Evolutionary conservation across 2,888 invertebrate genomes (phyloP).

Genomic region (Leuctra nigra): DNA sequence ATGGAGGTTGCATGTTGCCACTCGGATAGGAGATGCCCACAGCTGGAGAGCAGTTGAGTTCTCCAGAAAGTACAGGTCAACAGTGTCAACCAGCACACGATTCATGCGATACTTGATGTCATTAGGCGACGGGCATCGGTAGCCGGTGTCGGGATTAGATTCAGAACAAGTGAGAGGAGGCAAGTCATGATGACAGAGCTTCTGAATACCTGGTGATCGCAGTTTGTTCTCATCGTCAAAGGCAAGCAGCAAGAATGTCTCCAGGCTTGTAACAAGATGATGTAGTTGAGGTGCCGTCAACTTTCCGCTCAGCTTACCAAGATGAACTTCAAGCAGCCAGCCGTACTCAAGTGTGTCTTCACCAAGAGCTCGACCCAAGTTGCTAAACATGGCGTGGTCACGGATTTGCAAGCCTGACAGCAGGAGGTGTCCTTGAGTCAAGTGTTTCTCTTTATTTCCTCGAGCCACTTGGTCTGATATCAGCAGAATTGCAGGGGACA

Average conservation of each 20-base stretch:
- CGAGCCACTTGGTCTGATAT: slow-evolving; percentile 67
- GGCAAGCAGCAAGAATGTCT: slow-evolving; percentile 79
- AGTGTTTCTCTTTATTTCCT: slow-evolving; percentile 59
- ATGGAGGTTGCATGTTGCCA: slow-evolving; percentile 92
- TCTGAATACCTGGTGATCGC: slow-evolving; percentile 70
- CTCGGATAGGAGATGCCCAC: slow-evolving; percentile 81
- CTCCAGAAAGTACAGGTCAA: slow-evolving; percentile 89
- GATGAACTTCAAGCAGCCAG: slow-evolving; percentile 91
- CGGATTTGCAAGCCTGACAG: slow-evolving; percentile 80
- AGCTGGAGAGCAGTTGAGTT: slow-evolving; percentile 78
- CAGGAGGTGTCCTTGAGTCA: slow-evolving; percentile 79
- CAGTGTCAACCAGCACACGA: slow-evolving; percentile 76
- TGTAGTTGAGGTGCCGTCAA: slow-evolving; percentile 84
- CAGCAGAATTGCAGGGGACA: slow-evolving; percentile 82
- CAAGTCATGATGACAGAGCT: slow-evolving; percentile 73
- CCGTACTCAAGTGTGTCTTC: slow-evolving; percentile 96
- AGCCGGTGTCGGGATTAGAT: slow-evolving; percentile 61
- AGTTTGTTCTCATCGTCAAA: slow-evolving; percentile 87
- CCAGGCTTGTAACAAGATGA: slow-evolving; percentile 79
- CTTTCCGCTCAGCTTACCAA: slow-evolving; percentile 90
- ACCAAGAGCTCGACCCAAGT: slow-evolving; percentile 79
- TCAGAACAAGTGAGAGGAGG: slow-evolving; percentile 62
- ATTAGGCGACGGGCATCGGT: slow-evolving; percentile 68
- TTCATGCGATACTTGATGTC: slow-evolving; percentile 93
- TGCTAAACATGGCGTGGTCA: slow-evolving; percentile 96